phyloP scores from a whole-genome alignment of 2,113 vertebrate species.

The Bungarus multicinctus region DNA sequence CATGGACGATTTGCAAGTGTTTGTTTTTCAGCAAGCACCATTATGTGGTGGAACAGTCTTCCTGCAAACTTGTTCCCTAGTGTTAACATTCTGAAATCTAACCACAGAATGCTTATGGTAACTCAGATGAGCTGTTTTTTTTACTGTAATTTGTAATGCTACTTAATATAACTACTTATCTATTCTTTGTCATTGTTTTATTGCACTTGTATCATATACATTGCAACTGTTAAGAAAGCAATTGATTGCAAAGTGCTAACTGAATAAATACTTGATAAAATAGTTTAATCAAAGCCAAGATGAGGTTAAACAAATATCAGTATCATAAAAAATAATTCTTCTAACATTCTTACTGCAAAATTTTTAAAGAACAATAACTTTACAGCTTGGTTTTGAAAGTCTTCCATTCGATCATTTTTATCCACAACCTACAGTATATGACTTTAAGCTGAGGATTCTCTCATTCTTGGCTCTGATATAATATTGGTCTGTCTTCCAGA shows the following conservation, averaged over 20 bases:
- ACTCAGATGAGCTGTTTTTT: background rate
- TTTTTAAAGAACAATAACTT: background rate
- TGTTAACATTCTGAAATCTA: background rate
- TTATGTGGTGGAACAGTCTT: background rate
- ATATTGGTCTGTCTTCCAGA: background rate
- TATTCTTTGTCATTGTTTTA: background rate
- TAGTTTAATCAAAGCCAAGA: background rate
- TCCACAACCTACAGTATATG: fast-evolving
- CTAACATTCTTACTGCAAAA: background rate
- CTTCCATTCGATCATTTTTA: background rate
- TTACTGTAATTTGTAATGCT: background rate
- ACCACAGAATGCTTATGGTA: background rate
- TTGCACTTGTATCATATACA: background rate
- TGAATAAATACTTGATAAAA: background rate
- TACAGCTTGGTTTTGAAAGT: background rate
- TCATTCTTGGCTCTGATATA: background rate
- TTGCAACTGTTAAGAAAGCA: background rate
- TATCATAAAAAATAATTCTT: background rate
- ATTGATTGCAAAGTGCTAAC: background rate
- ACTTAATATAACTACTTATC: background rate
- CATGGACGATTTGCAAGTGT: background rate
- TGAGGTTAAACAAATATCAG: background rate
- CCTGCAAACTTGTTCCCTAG: background rate
- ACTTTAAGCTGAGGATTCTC: background rate
- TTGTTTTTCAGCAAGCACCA: background rate